Evolutionary conservation across 2,113 vertebrate genomes (phyloP).

Genomic region (Psilopogon haemacephalus): DNA sequence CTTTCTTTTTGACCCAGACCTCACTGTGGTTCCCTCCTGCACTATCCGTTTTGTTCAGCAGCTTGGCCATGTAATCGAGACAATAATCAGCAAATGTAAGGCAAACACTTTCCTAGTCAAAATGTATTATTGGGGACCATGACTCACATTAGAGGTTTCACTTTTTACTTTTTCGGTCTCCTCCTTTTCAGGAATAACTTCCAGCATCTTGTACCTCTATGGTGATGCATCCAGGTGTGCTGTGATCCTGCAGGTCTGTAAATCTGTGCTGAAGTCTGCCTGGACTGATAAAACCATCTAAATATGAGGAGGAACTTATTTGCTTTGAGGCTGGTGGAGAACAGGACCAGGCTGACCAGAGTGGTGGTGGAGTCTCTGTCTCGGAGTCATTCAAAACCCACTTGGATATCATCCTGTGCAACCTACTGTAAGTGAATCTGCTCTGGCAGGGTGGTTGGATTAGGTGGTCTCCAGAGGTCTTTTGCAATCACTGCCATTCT

Average conservation of each 20-base stretch:
- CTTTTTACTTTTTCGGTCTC: fast-evolving
- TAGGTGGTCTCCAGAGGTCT: too few relatives aligned
- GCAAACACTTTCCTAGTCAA: neutral
- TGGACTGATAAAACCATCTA: neutral
- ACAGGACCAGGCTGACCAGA: too few relatives aligned
- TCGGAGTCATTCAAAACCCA: too few relatives aligned
- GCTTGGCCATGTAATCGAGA: neutral
- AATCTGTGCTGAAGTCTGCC: neutral
- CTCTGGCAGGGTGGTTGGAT: too few relatives aligned
- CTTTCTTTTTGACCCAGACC: neutral
- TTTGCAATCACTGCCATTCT: too few relatives aligned
- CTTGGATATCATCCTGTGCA: too few relatives aligned
- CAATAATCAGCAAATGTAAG: neutral
- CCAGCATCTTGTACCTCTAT: fast-evolving
- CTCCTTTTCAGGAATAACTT: neutral
- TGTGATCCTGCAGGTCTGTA: neutral
- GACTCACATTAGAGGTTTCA: neutral
- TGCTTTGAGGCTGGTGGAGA: too few relatives aligned
- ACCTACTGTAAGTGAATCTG: too few relatives aligned
- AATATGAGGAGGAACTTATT: too few relatives aligned
- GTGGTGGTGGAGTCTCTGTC: too few relatives aligned
- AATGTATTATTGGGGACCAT: neutral
- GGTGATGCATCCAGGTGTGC: neutral
- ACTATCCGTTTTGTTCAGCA: neutral
- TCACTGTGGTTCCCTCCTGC: neutral